A percentile compares a stretch with the other conserved stretches of the same genome.
These are phyloP conservation scores for Hedychridium roseum DNA, from an alignment of 2,888 invertebrate species.

Conservation along the genomic window DNA sequence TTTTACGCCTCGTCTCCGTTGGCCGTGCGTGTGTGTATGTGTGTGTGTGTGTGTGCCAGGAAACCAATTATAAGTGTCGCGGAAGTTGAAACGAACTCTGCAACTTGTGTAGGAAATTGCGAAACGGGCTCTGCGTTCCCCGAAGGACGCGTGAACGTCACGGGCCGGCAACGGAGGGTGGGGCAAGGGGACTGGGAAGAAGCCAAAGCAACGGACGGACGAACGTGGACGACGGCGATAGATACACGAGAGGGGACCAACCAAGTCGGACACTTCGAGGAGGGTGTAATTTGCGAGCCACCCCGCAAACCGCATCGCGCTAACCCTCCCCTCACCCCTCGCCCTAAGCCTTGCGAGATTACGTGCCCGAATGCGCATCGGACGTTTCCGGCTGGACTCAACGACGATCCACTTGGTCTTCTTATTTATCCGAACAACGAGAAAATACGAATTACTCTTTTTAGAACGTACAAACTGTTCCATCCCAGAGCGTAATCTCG, in stretches of 20 bases:
- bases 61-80: slow-evolving; percentile 58
- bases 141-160: not conserved
- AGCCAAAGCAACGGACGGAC: not conserved
- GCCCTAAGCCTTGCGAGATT: slow-evolving; percentile 5
- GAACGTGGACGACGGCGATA: slow-evolving; percentile 10
- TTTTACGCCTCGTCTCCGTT: slow-evolving; percentile 10
- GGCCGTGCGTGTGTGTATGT: no score
- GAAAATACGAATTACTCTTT: no score
- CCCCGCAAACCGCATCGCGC: slow-evolving; percentile 11
- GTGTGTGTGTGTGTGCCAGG: no score
- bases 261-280: slow-evolving; percentile 28
- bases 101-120: slow-evolving; percentile 42
- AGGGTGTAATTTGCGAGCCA: slow-evolving; percentile 30
- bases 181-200: not conserved
- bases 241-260: slow-evolving; percentile 18
- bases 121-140: slow-evolving; percentile 12
- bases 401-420: no score
- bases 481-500: not conserved
- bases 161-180: not conserved
- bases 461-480: no score
- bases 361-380: no score
- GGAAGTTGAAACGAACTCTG: slow-evolving; percentile 46
- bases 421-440: no score
- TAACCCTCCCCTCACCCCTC: no score
- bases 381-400: no score